phyloP scores from a whole-genome alignment of 2,888 invertebrate species.

The Lasioglossum marginatum region DNA sequence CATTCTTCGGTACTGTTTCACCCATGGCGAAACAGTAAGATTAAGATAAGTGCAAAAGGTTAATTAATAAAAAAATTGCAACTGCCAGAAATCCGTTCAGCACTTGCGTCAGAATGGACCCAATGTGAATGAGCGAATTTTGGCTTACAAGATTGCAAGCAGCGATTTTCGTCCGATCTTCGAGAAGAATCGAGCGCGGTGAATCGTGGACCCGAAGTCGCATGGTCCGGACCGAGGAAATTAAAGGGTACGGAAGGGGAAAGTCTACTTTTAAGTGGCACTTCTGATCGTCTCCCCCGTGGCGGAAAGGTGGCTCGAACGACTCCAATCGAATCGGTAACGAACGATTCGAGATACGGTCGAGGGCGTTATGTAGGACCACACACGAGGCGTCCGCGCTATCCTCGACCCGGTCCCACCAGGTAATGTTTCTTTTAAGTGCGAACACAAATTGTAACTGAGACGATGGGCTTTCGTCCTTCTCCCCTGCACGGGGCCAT shows the following conservation, averaged over 20 bases:
- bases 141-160: not conserved
- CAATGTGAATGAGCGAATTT: not conserved
- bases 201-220: not conserved
- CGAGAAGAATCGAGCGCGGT: not conserved
- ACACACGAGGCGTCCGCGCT: constrained; percentile 79
- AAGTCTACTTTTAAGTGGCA: constrained; percentile 69
- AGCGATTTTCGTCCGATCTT: not conserved
- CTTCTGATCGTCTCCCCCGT: constrained; percentile 41
- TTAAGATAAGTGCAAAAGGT: not conserved
- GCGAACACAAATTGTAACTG: constrained; percentile 84
- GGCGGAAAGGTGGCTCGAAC: constrained; percentile 52
- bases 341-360: constrained; percentile 82
- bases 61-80: not conserved
- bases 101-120: not conserved
- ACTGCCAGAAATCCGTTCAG: not conserved
- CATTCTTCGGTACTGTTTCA: no score
- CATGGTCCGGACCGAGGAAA: constrained; percentile 10
- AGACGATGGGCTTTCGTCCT: constrained; percentile 79
- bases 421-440: constrained; percentile 84
- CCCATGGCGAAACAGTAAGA: no score
- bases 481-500: constrained; percentile 54
- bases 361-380: constrained; percentile 77
- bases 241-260: constrained; percentile 20
- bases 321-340: constrained; percentile 82
- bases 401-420: constrained; percentile 74